A percentile compares a stretch with the other conserved stretches of the same genome.
phyloP scores from a whole-genome alignment of 2,888 invertebrate species.

The Caenorhabditis auriculariae region DNA sequence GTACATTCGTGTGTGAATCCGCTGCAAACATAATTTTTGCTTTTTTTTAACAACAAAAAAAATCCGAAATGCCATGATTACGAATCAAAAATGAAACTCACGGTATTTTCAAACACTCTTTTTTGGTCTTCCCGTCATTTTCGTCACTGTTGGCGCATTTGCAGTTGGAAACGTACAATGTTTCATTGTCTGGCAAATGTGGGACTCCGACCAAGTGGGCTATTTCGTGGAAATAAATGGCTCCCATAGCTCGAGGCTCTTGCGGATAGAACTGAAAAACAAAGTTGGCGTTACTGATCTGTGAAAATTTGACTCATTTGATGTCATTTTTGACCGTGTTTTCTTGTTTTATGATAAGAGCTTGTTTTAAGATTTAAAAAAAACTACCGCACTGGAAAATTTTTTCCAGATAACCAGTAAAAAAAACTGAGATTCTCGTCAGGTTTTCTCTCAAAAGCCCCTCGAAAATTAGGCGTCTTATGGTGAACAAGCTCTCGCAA shows the following conservation, averaged over 20 bases:
- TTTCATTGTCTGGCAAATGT: slow-evolving; percentile 38
- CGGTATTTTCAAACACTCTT: slow-evolving; percentile 54
- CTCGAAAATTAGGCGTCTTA: no score
- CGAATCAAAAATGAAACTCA: slow-evolving; percentile 15
- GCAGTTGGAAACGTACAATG: slow-evolving; percentile 38
- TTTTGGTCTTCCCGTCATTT: slow-evolving; percentile 6
- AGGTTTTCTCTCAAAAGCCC: no score
- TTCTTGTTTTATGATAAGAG: no score
- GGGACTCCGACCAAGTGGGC: slow-evolving; percentile 56
- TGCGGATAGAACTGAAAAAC: slow-evolving; percentile 58
- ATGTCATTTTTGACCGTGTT: no score
- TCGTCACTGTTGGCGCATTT: slow-evolving; percentile 17
- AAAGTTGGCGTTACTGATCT: not conserved
- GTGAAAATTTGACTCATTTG: no score
- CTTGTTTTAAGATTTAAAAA: no score
- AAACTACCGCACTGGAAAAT: no score
- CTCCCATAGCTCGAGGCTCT: slow-evolving; percentile 61
- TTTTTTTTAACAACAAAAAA: not conserved
- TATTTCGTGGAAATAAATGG: slow-evolving; percentile 61
- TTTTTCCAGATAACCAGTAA: no score
- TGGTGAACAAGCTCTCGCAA: no score
- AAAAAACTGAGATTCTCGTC: no score
- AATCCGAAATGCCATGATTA: not conserved
- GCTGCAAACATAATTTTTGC: slow-evolving; percentile 31
- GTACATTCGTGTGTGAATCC: slow-evolving; percentile 62